A percentile compares a stretch with the other conserved stretches of the same genome.
These are phyloP conservation scores for Helobdella robusta DNA, from an alignment of 2,888 invertebrate genomes.

Conservation along the genomic window DNA sequence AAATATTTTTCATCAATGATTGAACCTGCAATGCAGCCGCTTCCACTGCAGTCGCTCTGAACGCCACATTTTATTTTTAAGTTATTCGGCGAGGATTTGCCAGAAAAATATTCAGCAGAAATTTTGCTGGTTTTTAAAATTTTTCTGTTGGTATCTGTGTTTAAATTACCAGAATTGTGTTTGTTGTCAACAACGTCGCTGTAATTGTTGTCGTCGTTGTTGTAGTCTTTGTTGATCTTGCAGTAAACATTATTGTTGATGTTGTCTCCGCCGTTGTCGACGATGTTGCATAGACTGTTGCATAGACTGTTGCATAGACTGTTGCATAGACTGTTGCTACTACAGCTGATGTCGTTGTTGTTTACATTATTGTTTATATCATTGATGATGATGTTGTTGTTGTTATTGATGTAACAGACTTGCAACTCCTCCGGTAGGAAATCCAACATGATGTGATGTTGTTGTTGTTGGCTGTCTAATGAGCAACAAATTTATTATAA, in stretches of 20 bases:
- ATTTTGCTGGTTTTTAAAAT: too few species aligned
- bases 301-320: neutral
- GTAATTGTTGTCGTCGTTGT: neutral
- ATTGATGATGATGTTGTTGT: neutral
- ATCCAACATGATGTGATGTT: too few species aligned
- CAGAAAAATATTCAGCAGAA: too few species aligned
- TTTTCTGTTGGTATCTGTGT: neutral
- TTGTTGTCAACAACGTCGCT: neutral
- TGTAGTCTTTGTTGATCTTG: neutral
- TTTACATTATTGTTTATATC: neutral
- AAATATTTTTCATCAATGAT: too few species aligned
- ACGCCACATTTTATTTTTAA: too few species aligned
- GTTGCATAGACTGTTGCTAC: neutral
- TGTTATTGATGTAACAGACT: too few species aligned
- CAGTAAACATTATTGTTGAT: neutral
- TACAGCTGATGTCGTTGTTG: neutral
- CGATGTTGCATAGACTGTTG: neutral
- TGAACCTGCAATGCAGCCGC: too few species aligned
- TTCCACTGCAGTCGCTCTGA: too few species aligned
- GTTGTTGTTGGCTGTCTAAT: conserved; percentile 12
- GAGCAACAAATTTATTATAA: too few species aligned
- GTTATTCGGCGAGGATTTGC: too few species aligned
- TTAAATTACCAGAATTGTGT: neutral
- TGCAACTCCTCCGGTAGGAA: too few species aligned
- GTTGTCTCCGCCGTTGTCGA: neutral